These are phyloP conservation scores for Radopholus similis DNA, from an alignment of 1,140 invertebrate species.

Conservation along the genomic window DNA sequence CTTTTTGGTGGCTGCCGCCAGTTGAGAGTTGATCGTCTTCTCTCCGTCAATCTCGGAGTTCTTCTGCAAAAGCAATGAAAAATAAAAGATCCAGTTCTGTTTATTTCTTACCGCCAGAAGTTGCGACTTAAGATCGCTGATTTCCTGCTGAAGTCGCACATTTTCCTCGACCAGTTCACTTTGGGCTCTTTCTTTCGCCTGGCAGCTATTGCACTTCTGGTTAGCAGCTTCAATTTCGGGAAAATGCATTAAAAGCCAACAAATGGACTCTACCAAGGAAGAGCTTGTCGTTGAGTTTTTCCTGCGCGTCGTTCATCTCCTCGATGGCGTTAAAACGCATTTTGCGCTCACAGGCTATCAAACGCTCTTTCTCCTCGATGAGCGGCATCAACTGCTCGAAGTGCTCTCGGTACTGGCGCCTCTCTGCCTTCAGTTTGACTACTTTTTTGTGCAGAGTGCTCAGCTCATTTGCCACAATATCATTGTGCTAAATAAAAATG, in stretches of 20 bases:
- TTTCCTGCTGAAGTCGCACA: background rate
- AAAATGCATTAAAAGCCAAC: background rate
- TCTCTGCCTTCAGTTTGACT: background rate
- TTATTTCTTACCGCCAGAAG: background rate
- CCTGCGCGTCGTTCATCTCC: conserved; percentile 6
- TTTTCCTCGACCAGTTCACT: conserved; percentile 2
- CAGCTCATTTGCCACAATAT: background rate
- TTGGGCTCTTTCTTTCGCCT: background rate
- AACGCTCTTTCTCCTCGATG: background rate
- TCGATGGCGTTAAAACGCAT: no score
- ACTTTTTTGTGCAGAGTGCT: background rate
- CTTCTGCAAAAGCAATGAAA: no score
- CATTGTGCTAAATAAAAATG: background rate
- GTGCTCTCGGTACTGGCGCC: background rate
- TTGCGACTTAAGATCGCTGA: background rate
- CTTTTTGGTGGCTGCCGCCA: background rate
- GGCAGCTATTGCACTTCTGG: conserved; percentile 13
- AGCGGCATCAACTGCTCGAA: background rate
- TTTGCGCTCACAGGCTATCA: no score
- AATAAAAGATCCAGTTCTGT: background rate
- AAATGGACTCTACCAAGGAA: conserved; percentile 10
- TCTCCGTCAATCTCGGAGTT: background rate
- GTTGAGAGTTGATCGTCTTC: background rate
- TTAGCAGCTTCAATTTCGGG: background rate
- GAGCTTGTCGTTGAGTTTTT: conserved; percentile 13